Evolutionary conservation across 2,888 invertebrate genomes (phyloP), one percentile per base, ranked within the genome.

Genomic region (Unio delphinus): DNA sequence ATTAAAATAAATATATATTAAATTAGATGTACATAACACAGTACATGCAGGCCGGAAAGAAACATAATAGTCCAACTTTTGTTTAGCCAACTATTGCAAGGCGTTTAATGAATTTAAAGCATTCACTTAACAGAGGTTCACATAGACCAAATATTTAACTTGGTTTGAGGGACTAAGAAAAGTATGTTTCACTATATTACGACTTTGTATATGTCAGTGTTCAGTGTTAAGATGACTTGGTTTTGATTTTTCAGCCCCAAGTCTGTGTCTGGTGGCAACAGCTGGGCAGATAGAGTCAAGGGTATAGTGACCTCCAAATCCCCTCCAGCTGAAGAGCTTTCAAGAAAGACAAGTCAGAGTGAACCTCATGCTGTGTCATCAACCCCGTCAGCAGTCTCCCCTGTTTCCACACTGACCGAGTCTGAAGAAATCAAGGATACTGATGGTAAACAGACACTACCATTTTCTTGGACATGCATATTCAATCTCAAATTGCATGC

Each of bases 271-370:
- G 54, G 20, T 26, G 87, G 88, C 3, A 87, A 87, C 79, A 90
- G 89, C 70, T 91, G 91, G 91, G 91, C 91, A 26, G 91, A 91
- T 81, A 89, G 89, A 73, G 90, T 91, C 26, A 85, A 87, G 72
- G 90, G 90, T 4, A 82, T 80, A 18, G 65, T 70, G 18, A 34
- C 70, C 70, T 34, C 78, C 81, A 61, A 70, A 80, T 20, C 65
- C 73, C 23, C 68, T 45, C 15, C 57, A 20, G 62, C 65, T 55
- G 30, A 56, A 54, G 64, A 67, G n/a, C 55, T 65, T 57, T 20
- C 64, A 74, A 69, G 69, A 64, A 76, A 64, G 59, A 58, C 64
- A n/a, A 73, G 72, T 61, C 70, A 58, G 30, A 68, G 72, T 60
- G 74, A 69, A 59, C 67, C 65, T 20, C 72, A 70, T 69, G 73